Base-by-base conservation (phyloP, 2,888 invertebrate genomes). In the Campaea margaritaria region DNA sequence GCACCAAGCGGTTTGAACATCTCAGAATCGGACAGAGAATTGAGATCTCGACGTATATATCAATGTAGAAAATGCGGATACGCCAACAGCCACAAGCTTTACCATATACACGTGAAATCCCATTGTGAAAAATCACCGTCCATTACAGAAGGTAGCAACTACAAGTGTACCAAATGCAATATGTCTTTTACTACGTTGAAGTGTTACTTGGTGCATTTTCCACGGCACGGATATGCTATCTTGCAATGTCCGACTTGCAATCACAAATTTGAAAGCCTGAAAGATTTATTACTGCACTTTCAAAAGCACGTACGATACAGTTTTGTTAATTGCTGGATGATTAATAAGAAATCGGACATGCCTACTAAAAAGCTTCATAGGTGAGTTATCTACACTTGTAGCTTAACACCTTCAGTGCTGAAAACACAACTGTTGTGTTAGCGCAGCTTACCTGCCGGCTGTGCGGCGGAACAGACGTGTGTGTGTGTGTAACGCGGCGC, bases 201-300 rank as follows among this genome's bases (percentile, higher is more conserved):
- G 0, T 59, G 31, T 0, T 85, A 78, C 13, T 4, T 76, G 0
- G 0, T n/a, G 0, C 86, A 85, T 53, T 80, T 85, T 0, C 13
- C 38, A 0, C 5, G 10, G 0, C 86, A 86, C 13, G 72, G 70
- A 0, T 67, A 74, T 0, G 7, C 50, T 0, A 0, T 4, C 0
- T 13, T 64, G 0, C 12, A 64, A 0, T 86, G 86, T 4, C 84
- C 85, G 0, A 63, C 69, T 0, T 86, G 87, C 13, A 8, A 48
- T 0, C n/a, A 13, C 0, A 0, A 0, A 0, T 68, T 58, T 0
- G 7, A 43, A 0, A 15, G 2, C 0, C 11, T 34, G 0, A 11
- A 53, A 0, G 14, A 27, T 0, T 8, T 81, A 0, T 10, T 58
- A 0, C 0, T 49, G 0, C 86, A 86, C n/a, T 13, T 85, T 0